phyloP scores from a whole-genome alignment of 2,797 vertebrate genomes.

The Eleutherodactylus coqui region DNA sequence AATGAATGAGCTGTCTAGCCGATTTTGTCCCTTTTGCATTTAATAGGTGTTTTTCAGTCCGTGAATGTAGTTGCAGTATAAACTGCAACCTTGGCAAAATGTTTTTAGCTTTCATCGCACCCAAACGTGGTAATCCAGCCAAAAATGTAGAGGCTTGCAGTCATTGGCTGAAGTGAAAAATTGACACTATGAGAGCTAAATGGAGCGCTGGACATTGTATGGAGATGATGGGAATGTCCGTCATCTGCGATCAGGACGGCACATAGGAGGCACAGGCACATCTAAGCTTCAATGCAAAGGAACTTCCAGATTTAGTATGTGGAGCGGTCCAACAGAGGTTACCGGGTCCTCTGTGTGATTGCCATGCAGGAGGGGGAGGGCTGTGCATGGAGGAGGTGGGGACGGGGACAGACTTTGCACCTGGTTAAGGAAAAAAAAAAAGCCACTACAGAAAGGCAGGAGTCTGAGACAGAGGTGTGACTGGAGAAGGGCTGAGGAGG shows the following conservation, averaged over 20 bases:
- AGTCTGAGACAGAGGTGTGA: slow-evolving; percentile 29
- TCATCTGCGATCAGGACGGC: slow-evolving; percentile 11
- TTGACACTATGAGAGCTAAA: too few relatives aligned
- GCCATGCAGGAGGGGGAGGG: slow-evolving; percentile 6
- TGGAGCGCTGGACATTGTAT: background rate
- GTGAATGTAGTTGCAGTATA: too few relatives aligned
- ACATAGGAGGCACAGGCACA: background rate
- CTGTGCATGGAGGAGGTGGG: background rate
- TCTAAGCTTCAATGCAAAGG: background rate
- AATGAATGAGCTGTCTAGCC: too few relatives aligned
- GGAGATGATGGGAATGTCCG: slow-evolving; percentile 23
- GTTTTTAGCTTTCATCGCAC: too few relatives aligned
- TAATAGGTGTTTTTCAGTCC: too few relatives aligned
- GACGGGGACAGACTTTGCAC: slow-evolving; percentile 37
- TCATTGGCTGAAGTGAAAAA: background rate
- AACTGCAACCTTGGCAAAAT: too few relatives aligned
- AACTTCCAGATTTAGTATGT: background rate
- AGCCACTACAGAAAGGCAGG: slow-evolving; percentile 10
- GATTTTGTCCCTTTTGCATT: too few relatives aligned
- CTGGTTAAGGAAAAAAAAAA: slow-evolving; percentile 13
- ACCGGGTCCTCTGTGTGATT: slow-evolving; percentile 9
- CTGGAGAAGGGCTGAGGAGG: slow-evolving; percentile 5
- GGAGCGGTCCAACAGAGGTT: background rate
- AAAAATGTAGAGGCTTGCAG: background rate
- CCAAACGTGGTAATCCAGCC: too few relatives aligned